Evolutionary conservation across 2,113 vertebrate species (phyloP), one percentile per base, ranked within the genome.

Genomic region (Proterorhinus semilunaris): DNA sequence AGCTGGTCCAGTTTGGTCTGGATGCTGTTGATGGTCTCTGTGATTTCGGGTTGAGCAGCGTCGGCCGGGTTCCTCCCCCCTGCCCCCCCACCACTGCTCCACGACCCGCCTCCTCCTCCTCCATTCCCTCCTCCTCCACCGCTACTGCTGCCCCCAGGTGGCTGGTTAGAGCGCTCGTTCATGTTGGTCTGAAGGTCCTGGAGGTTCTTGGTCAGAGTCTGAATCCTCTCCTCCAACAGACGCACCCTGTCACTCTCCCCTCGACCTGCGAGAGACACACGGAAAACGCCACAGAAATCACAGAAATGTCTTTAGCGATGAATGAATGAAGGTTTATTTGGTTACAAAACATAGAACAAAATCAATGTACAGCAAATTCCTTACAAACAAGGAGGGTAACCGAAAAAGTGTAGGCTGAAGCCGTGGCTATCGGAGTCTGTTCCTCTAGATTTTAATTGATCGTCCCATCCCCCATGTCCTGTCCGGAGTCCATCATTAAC

Each of bases 1-100:
- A 98, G 89, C 68, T 94, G 94, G 83, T 96, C 94, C 77, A 98
- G 90, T 75, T 94, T 96, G 71, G 90, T 92, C 89, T 97, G 95
- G 53, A 98, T 95, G 76, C 91, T 94, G 48, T 86, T 91, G 71
- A 98, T 95, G 0, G 92, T 95, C 71, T 96, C 94, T 10, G 94
- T 95, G 74, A 98, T 93, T 6, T 94, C 94, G 0, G 96, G 94
- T 7, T 93, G 94, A 42, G 94, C 94, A 0, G 95, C 93, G 0
- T 96, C 96, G 0, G 92, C 93, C 0, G 93, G 96, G 62, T 92
- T 92, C 75, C 90, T 91, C 44, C 90, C 94, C 17, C 83, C 87
- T 11, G 67, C 62, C 0, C 66, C 58, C 9, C 11, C 11, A 3
- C 48, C 53, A 6, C 58, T 27, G 43, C 62, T 6, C 4, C 61